Conservation (phyloP, 2,888 invertebrate species). For the Invenusta paracnida region DNA sequence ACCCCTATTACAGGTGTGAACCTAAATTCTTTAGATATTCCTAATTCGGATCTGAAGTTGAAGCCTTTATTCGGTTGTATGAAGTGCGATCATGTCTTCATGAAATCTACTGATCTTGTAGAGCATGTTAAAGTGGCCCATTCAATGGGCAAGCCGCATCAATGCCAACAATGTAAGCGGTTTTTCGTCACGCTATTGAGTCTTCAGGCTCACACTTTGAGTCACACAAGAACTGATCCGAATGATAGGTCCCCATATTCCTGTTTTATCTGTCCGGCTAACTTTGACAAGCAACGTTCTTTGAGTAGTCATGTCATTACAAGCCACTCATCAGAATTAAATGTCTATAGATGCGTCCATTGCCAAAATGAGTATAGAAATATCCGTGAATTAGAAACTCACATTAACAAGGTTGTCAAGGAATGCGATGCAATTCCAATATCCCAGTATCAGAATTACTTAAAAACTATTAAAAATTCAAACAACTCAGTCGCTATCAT, state of each 20-base stretch:
- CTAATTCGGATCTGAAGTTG: not conserved
- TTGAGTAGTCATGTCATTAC: slow-evolving; percentile 36
- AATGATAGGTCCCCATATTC: slow-evolving; percentile 11
- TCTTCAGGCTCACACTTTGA: slow-evolving; percentile 30
- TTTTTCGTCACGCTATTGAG: slow-evolving; percentile 12
- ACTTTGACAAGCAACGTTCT: slow-evolving; percentile 30
- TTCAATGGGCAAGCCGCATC: not conserved
- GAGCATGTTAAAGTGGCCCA: slow-evolving; percentile 28
- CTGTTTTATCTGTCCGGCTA: slow-evolving; percentile 31
- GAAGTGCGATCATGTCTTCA: slow-evolving; percentile 36
- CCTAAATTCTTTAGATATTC: not conserved
- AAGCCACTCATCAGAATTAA: slow-evolving; percentile 10
- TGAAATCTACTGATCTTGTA: not conserved
- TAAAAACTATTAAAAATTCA: no score
- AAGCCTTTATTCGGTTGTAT: slow-evolving; percentile 12
- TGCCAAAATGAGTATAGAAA: slow-evolving; percentile 36
- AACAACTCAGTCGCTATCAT: not conserved
- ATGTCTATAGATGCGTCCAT: slow-evolving; percentile 32
- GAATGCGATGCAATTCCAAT: slow-evolving; percentile 5
- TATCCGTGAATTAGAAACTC: slow-evolving; percentile 34
- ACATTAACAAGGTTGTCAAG: slow-evolving; percentile 4
- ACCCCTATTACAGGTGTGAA: not conserved
- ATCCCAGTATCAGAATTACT: not conserved
- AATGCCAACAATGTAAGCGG: slow-evolving; percentile 9
- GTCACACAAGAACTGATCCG: slow-evolving; percentile 1